A percentile compares a stretch with the other conserved stretches of the same genome.
Conservation (phyloP, 1,140 invertebrate genomes). For the Hermetia illucens region DNA sequence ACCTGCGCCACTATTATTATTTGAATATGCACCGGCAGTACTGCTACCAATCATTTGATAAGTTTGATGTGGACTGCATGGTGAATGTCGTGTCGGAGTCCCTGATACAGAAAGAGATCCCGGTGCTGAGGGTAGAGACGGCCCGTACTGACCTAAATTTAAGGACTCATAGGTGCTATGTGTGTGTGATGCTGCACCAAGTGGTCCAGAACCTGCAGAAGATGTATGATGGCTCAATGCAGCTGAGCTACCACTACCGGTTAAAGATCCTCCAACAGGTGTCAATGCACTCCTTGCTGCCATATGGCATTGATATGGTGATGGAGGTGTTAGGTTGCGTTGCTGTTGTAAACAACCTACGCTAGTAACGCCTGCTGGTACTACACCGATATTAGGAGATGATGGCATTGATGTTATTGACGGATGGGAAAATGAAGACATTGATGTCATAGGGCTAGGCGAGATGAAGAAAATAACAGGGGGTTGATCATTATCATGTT, state of each 20-base stretch:
- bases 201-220: too few species aligned
- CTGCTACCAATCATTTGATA: constrained; percentile 1
- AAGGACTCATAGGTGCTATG: background rate
- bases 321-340: constrained; percentile 23
- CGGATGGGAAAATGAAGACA: constrained; percentile 20
- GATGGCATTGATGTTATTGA: constrained; percentile 16
- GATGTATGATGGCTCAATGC: too few species aligned
- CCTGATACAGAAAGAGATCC: background rate
- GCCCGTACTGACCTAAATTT: background rate
- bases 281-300: constrained; percentile 14
- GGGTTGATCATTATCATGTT: constrained; percentile 1
- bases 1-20: background rate
- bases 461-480: background rate
- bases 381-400: constrained; percentile 13
- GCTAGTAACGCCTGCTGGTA: background rate
- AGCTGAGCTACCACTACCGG: too few species aligned
- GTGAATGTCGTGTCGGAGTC: background rate
- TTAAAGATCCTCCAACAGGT: constrained; percentile 3
- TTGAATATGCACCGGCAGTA: constrained; percentile 2
- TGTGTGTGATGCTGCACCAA: background rate
- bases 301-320: constrained; percentile 27
- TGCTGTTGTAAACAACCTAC: constrained; percentile 11
- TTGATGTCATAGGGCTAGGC: constrained; percentile 17
- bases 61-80: constrained; percentile 7
- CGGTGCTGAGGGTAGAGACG: background rate